Percentiles rank a stretch among this genome's conserved stretches.
phyloP scores from a whole-genome alignment of 2,113 vertebrate species.

The Tonatia bakeri region DNA sequence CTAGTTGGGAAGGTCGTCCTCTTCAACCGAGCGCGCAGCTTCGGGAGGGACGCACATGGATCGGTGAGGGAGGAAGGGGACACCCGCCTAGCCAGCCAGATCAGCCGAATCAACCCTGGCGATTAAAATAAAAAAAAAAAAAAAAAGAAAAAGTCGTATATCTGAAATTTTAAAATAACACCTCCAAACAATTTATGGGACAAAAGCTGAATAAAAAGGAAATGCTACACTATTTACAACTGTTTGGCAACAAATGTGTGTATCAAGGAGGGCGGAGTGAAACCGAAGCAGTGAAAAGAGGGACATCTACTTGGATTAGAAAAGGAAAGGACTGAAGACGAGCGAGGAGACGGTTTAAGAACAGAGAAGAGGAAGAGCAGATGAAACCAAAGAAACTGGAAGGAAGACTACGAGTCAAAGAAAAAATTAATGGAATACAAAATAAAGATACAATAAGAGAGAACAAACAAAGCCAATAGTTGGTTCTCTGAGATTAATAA shows the following conservation, averaged over 20 bases:
- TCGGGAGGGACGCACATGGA: too few species aligned
- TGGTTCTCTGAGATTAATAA: background rate
- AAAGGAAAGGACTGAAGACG: background rate
- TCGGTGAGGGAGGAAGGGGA: too few species aligned
- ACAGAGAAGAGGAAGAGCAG: background rate
- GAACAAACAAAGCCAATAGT: background rate
- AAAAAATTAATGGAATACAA: background rate
- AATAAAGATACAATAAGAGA: background rate
- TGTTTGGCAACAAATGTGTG: background rate
- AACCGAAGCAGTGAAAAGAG: background rate
- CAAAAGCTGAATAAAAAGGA: background rate
- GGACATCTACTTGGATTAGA: background rate
- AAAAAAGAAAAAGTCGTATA: too few species aligned
- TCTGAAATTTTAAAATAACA: background rate
- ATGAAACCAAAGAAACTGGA: background rate
- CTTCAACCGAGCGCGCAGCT: too few species aligned
- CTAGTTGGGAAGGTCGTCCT: too few species aligned
- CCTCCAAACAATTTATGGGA: background rate
- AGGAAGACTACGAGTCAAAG: background rate
- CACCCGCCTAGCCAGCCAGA: too few species aligned
- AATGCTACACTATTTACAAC: background rate
- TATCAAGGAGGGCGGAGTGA: background rate
- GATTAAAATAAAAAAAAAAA: too few species aligned
- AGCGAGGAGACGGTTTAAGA: background rate
- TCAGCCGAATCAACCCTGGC: too few species aligned